Base-by-base conservation (phyloP, 2,113 vertebrate species). In the Alaudala cheleensis region DNA sequence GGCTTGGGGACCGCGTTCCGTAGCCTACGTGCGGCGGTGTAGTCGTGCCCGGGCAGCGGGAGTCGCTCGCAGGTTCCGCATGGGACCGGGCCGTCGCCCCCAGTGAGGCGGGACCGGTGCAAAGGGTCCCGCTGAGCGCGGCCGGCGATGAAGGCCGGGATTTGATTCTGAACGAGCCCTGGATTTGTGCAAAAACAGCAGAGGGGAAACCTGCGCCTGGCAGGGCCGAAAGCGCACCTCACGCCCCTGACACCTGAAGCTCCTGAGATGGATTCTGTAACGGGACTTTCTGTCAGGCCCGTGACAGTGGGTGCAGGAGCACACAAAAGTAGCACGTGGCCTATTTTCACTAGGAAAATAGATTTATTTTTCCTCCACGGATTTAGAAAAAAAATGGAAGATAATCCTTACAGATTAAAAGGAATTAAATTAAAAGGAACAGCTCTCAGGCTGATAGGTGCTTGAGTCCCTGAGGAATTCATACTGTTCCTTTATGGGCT, bases 171-270 rank as follows among this genome's bases (percentile, higher is more conserved):
- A 18, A 10, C 1, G 67, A 34, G 0, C 5, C 6, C 5, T 1
- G 5, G 21, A 2, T 7, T 2, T 21, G 39, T 23, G 6, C n/a
- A 5, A 12, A 18, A 39, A 8, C 17, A 7, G 54, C n/a, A 4
- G 9, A 10, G 33, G 10, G 50, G 42, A 21, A 29, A 1, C 2
- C 28, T 11, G 51, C 10, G 0, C 2, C 33, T 11, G 60, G 14
- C 22, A 4, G 42, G 22, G 13, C 45, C 11, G 14, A 5, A 58
- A 5, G 54, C 14, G 13, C 28, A 0, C 8, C 6, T 29, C 19
- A 0, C 14, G 9, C 1, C 45, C 14, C 1, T 1, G 6, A 4
- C 4, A 2, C 16, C 1, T 6, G 20, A 0, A 14, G 15, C 34
- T 61, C 22, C 45, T 10, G 26, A 24, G 45, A 12, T 42, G 11